Evolutionary conservation across 2,113 vertebrate genomes (phyloP), one percentile per base, ranked within the genome.

Genomic region (Sinocyclocheilus rhinocerous): DNA sequence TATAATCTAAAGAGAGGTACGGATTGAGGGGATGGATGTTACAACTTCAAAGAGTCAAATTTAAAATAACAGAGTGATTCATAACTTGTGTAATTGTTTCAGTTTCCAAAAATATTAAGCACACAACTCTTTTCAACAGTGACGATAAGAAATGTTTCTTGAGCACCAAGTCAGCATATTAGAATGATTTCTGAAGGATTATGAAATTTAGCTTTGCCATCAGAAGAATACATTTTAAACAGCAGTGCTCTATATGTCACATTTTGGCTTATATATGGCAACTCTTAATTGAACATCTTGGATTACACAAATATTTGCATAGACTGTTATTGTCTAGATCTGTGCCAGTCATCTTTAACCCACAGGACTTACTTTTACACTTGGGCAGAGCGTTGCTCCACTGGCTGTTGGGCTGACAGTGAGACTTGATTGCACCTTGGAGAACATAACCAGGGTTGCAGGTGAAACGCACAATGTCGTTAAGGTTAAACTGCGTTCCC

Each of bases 401-500:
- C 91, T 99, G 98, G 0, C 98, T 97, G 0, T 95, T 99, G 90
- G 95, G 91, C 90, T 98, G 93, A 93, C 98, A 99, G 73, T 95
- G 95, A 7, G 98, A 97, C 67, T 95, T 94, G 0, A 95, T 79
- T 0, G 95, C 91, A 36, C 97, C 98, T 55, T 98, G 97, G 39
- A 98, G 93, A 85, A 91, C 92, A 89, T 97, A 99, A 15, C 98
- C 98, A 0, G 95, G 93, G 89, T 95, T 97, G 94, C 98, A 99
- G 26, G 93, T 91, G 86, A 99, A 99, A 88, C 96, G 97, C 89
- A 98, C 97, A 84, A 94, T 86, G 0, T 99, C 96, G 0, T 99
- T 98, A 73, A 99, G 94, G 85, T 99, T 99, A 92, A 99, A 99
- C 91, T 99, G 97, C 59, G 76, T 95, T 80, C 97, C 98, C 61